Conservation (phyloP, 2,113 vertebrate genomes). For the Tetrax tetrax region DNA sequence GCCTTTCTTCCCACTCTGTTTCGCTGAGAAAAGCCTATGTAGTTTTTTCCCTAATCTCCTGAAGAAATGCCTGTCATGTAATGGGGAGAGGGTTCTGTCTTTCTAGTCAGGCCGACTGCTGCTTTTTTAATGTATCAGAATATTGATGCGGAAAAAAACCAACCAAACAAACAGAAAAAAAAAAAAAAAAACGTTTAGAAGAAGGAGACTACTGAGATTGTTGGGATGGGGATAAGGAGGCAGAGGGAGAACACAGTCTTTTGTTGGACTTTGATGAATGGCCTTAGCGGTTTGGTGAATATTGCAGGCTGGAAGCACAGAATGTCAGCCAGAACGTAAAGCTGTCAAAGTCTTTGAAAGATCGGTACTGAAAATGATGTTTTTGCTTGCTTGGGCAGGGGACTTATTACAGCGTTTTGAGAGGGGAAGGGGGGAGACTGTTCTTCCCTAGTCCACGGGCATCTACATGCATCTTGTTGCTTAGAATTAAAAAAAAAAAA, state of each 20-base stretch:
- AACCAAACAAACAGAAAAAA: too few species aligned
- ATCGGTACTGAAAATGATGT: background rate
- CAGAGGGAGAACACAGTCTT: background rate
- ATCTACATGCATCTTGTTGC: background rate
- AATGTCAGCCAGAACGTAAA: background rate
- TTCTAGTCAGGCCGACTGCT: background rate
- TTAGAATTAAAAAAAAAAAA: background rate
- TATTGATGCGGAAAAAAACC: background rate
- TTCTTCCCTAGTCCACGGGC: background rate
- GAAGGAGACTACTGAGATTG: background rate
- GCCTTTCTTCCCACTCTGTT: background rate
- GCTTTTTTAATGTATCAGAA: background rate
- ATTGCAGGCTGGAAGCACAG: background rate
- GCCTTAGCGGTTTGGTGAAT: background rate
- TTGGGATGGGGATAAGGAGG: background rate
- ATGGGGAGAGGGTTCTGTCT: background rate
- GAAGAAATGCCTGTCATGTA: background rate
- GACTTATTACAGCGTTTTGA: background rate
- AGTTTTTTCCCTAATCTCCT: background rate
- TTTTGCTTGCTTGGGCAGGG: background rate
- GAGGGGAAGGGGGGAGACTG: rapidly evolving
- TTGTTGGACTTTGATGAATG: background rate
- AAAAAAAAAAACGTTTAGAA: background rate
- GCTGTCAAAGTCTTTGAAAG: background rate
- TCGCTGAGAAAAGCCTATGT: background rate